These are phyloP conservation scores for Saccopteryx leptura DNA, from an alignment of 2,113 vertebrate genomes.

Conservation along the genomic window DNA sequence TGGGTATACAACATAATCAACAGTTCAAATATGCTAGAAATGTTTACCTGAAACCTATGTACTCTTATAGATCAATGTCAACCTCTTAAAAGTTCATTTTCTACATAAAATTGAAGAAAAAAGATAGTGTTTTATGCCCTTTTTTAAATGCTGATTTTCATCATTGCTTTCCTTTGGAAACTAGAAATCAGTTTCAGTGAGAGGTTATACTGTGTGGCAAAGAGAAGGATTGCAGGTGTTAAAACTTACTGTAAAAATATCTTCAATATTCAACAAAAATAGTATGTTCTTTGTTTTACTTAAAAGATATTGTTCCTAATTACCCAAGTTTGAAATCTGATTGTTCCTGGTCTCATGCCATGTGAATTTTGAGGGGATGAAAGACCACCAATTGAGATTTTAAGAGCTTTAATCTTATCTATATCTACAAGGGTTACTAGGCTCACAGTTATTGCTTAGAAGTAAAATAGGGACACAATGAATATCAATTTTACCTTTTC, in stretches of 20 bases:
- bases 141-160: background rate
- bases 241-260: background rate
- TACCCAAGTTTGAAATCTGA: background rate
- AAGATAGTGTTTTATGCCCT: background rate
- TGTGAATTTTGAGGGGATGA: conserved; percentile 8
- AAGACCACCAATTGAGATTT: background rate
- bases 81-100: no score
- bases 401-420: conserved; percentile 16
- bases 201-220: background rate
- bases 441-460: background rate
- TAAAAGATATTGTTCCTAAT: conserved; percentile 3
- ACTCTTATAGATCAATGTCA: no score
- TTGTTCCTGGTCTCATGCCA: background rate
- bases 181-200: background rate
- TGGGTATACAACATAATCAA: no score
- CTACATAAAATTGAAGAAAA: no score
- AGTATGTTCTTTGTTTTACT: background rate
- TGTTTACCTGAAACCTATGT: no score
- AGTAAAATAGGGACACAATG: background rate
- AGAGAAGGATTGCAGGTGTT: background rate
- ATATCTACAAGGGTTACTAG: background rate
- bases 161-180: background rate
- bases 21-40: no score
- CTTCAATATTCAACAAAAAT: background rate
- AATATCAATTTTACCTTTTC: conserved; percentile 9